Base-by-base conservation (phyloP, 2,797 vertebrate genomes). In the Sebastes trivittatus region DNA sequence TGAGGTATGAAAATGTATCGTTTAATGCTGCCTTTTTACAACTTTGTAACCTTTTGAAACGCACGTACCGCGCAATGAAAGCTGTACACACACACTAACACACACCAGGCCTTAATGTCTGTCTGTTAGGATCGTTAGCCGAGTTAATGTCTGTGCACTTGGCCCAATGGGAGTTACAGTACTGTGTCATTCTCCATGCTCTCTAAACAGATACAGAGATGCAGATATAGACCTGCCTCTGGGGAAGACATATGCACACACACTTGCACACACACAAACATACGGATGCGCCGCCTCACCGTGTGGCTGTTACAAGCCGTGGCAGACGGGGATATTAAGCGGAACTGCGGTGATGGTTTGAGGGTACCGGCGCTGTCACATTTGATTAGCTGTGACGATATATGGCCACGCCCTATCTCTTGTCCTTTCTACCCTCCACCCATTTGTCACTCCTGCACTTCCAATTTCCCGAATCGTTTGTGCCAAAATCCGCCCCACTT, bases 141-240 rank as follows among this genome's bases (percentile, higher is more conserved):
- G 81, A 95, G 93, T 93, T 94, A 94, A 94, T 87, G 94, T 93
- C 92, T 84, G 16, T 92, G 87, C 87, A 84, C 83, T 88, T 34
- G 87, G 84, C 84, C 89, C 87, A 67, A 69, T 90, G 88, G 89
- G 90, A 92, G 75, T 63, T 71, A 77, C 80, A 82, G 74, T 88
- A 78, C 80, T 82, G 72, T 89, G 90, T 88, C 93, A 90, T 95
- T 93, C 81, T 89, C 88, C 87, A 81, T 75, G 79, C 88, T 88
- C 77, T 32, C 74, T 72, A 72, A 90, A 88, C 87, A 85, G 89
- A 92, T 78, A 80, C 82, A 85, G 79, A 68, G 77, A 87, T 79
- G 87, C 87, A 86, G 85, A 92, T 89, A 90, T 85, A 77, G 84
- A 81, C 80, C 84, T 84, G 91, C 87, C 90, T 87, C 77, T 66